A percentile compares a stretch with the other conserved stretches of the same genome.
These are phyloP conservation scores for Steromphala cineraria DNA, from an alignment of 2,888 invertebrate genomes.

Conservation along the genomic window DNA sequence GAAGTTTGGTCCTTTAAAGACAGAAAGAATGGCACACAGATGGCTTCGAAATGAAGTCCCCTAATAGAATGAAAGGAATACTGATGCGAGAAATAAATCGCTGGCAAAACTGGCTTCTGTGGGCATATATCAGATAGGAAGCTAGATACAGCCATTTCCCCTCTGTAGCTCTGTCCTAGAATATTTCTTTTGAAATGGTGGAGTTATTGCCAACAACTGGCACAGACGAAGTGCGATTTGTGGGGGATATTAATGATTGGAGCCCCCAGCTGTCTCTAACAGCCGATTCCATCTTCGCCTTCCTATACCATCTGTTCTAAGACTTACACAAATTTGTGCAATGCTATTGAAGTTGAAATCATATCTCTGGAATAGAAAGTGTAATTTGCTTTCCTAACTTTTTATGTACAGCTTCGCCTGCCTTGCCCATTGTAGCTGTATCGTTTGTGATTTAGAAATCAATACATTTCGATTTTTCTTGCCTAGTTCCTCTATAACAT, in stretches of 20 bases:
- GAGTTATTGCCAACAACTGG: neutral
- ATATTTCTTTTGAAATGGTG: slow-evolving; percentile 1
- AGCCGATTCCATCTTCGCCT: neutral
- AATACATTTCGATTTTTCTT: no score
- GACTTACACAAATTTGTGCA: neutral
- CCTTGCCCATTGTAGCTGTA: neutral
- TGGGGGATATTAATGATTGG: neutral
- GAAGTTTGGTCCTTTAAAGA: neutral
- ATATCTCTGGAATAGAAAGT: neutral
- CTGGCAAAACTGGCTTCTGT: neutral
- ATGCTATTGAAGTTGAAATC: neutral
- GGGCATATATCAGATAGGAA: neutral
- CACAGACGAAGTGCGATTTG: neutral
- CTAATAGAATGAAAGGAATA: neutral
- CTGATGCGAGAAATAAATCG: neutral
- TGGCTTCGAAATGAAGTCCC: neutral
- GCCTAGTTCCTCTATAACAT: no score
- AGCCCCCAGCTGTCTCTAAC: neutral
- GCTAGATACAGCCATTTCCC: slow-evolving; percentile 2
- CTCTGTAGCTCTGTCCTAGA: neutral
- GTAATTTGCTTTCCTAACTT: neutral
- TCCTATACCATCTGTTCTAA: neutral
- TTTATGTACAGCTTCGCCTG: neutral
- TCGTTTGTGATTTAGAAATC: no score
- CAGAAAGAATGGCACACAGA: neutral